Conservation (phyloP, 2,888 invertebrate species). For the Arge pagana region DNA sequence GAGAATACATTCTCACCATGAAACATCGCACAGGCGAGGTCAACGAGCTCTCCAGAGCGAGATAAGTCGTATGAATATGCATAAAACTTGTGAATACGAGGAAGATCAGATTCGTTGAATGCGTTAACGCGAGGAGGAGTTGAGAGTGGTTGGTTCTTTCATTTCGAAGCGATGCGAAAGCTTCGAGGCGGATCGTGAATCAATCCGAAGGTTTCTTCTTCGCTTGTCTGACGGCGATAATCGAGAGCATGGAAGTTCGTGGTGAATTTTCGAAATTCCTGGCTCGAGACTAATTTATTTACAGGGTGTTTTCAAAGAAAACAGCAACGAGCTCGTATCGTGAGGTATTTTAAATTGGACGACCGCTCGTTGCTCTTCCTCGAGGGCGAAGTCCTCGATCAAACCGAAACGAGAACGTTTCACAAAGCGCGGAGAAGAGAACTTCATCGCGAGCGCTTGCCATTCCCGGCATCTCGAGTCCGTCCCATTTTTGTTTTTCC, state of each 20-base stretch:
- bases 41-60: no score
- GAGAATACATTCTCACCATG: no score
- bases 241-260: constrained; percentile 8
- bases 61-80: no score
- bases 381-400: constrained; percentile 25
- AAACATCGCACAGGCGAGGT: no score
- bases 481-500: neutral
- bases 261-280: constrained; percentile 19
- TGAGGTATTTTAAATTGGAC: constrained; percentile 20
- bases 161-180: no score
- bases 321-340: constrained; percentile 13
- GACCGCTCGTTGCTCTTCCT: constrained; percentile 17
- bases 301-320: constrained; percentile 25
- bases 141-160: no score
- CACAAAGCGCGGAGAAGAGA: constrained; percentile 12
- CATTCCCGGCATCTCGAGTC: constrained; percentile 8
- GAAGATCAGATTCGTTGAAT: no score
- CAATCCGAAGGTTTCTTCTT: constrained; percentile 3
- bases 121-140: no score
- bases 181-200: constrained; percentile 5
- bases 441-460: constrained; percentile 22
- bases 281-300: constrained; percentile 21
- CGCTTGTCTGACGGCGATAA: constrained; percentile 13
- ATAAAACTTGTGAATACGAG: no score
- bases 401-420: constrained; percentile 20